A percentile compares a stretch with the other conserved stretches of the same genome.
Evolutionary conservation across 2,888 invertebrate genomes (phyloP).

Genomic region (Dolichomitus sp.): DNA sequence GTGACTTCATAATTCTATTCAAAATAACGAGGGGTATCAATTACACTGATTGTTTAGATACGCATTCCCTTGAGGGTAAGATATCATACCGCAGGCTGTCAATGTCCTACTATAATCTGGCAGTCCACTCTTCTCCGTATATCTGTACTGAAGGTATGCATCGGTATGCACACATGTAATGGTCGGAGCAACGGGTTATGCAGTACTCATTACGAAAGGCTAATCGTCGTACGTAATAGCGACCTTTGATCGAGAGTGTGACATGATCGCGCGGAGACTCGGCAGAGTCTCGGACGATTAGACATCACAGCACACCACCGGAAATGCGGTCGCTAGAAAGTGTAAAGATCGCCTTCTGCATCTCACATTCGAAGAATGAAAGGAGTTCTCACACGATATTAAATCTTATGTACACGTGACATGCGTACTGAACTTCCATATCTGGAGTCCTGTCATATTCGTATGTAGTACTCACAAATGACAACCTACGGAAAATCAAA

Average conservation of each 20-base stretch:
- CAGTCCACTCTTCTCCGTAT: slow-evolving; percentile 5
- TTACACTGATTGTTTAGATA: slow-evolving; percentile 56
- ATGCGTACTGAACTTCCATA: neutral
- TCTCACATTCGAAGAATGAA: neutral
- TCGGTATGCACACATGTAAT: slow-evolving; percentile 48
- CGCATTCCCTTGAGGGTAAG: slow-evolving; percentile 4
- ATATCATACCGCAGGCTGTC: slow-evolving; percentile 34
- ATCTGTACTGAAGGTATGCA: neutral
- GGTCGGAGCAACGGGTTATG: slow-evolving; percentile 41
- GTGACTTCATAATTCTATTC: slow-evolving; percentile 17
- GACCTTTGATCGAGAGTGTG: slow-evolving; percentile 57
- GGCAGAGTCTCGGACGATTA: slow-evolving; percentile 27
- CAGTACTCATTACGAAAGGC: slow-evolving; percentile 63
- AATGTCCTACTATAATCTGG: slow-evolving; percentile 29
- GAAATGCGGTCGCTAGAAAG: slow-evolving; percentile 22
- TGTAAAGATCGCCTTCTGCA: neutral
- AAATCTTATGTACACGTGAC: neutral
- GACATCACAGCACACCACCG: slow-evolving; percentile 2
- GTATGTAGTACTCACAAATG: neutral
- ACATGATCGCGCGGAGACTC: slow-evolving; percentile 39
- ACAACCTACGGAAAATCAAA: neutral
- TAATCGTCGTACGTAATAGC: slow-evolving; percentile 57
- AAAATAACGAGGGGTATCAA: slow-evolving; percentile 60
- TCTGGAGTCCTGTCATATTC: neutral
- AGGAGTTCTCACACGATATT: slow-evolving; percentile 1